Evolutionary conservation across 2,797 vertebrate species (phyloP), one percentile per base, ranked within the genome.

Genomic region (Denticeps clupeoides): DNA sequence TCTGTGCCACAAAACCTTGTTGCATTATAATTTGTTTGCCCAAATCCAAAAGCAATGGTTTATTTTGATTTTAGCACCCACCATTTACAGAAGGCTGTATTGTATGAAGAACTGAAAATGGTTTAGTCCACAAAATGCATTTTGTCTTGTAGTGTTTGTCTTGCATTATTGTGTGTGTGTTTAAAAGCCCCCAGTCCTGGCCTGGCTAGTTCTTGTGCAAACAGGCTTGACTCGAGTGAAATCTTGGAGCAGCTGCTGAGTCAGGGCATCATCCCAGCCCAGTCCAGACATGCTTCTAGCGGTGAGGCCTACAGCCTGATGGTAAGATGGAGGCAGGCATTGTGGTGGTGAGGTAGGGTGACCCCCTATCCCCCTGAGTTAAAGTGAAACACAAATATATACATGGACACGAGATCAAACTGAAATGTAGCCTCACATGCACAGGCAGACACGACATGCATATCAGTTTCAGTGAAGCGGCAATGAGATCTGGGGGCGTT

Each of bases 231-330:
- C 21, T 87, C 86, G 60, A 82, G 78, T 46, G 81, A 87, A 6
- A 86, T 93, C 61, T 70, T 91, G 62, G 77, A 91, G 62, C 84
- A 96, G 63, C 72, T 91, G 49, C 78, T 81, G 54, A 77, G 59
- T 32, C 80, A 90, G 59, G 86, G 87, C 57, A 88, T 91, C 73
- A 89, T 90, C 55, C 77, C 84, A 24, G 75, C 64, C 31, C 69
- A 65, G 28, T 70, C 45, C 44, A 67, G 35, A 60, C 56, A 68
- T 40, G 63, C 56, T 31, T 58, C 65, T 68, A 72, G 64, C 13
- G 78, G 70, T 64, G 72, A 86, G 69, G 73, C 69, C 1, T 84
- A 80, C 19, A 74, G 81, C 58, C 72, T 87, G 63, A 76, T 69
- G 78, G 85, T 86, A 71, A 74, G 78, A n/a, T n/a, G n/a, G n/a